phyloP scores from a whole-genome alignment of 2,888 invertebrate genomes.

The Cryptus viduatorius region DNA sequence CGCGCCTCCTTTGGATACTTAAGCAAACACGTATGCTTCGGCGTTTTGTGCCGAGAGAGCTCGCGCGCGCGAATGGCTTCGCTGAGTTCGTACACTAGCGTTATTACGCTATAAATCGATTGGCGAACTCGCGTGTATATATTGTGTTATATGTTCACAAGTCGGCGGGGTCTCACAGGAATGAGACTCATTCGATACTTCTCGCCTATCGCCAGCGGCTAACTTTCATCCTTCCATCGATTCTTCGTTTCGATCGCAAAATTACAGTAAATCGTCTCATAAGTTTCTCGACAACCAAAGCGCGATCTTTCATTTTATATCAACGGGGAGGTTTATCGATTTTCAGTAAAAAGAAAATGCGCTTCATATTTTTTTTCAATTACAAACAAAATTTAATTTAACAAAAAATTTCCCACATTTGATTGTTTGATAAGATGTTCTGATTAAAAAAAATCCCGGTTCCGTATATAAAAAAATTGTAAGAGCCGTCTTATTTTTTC shows the following conservation, averaged over 20 bases:
- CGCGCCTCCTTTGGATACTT: slow-evolving; percentile 57
- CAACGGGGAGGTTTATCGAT: not conserved
- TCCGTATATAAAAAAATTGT: no score
- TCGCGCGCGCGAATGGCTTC: slow-evolving; percentile 44
- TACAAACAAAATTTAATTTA: not conserved
- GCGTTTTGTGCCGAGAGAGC: slow-evolving; percentile 30
- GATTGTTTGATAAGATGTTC: no score
- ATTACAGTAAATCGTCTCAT: not conserved
- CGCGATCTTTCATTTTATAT: not conserved
- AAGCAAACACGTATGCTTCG: slow-evolving; percentile 53
- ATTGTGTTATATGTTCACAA: slow-evolving; percentile 21
- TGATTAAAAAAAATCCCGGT: no score
- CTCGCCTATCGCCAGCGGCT: slow-evolving; percentile 25
- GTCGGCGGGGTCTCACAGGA: slow-evolving; percentile 36
- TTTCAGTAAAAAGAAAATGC: not conserved
- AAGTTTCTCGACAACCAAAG: not conserved
- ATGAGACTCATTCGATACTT: slow-evolving; percentile 38
- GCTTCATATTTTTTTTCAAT: no score
- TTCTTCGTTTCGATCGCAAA: not conserved
- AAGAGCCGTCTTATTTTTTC: no score
- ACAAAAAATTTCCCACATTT: not conserved
- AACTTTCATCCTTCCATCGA: slow-evolving; percentile 39
- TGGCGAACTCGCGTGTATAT: slow-evolving; percentile 30
- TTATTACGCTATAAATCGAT: slow-evolving; percentile 66
- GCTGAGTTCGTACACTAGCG: slow-evolving; percentile 54